Conservation (phyloP, 2,113 vertebrate genomes). For the Barbus barbus region DNA sequence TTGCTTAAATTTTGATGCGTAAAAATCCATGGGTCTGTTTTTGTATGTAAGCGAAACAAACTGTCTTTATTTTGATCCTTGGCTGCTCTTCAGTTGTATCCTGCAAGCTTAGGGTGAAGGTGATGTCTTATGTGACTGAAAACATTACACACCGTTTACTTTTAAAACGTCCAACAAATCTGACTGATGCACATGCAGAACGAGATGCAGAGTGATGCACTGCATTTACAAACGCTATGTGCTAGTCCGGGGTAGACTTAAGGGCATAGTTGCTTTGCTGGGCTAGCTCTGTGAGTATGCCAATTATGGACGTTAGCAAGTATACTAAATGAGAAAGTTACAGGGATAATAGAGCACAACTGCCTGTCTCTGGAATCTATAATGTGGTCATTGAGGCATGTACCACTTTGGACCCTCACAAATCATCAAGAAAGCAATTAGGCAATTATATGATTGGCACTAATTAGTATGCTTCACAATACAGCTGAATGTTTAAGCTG, state of each 20-base stretch:
- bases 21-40: slow-evolving; percentile 50
- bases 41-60: slow-evolving; percentile 11
- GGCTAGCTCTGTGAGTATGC: slow-evolving; percentile 26
- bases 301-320: slow-evolving; percentile 46
- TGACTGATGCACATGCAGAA: no score
- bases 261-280: slow-evolving; percentile 37
- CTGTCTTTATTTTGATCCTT: background rate
- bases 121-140: slow-evolving; percentile 23
- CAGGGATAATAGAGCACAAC: slow-evolving; percentile 22
- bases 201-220: no score
- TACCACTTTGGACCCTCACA: slow-evolving; percentile 29
- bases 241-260: slow-evolving; percentile 27
- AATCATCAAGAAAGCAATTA: slow-evolving; percentile 49
- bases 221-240: slow-evolving; percentile 32
- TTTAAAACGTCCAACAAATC: slow-evolving; percentile 7
- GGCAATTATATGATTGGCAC: slow-evolving; percentile 47
- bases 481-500: slow-evolving; percentile 22
- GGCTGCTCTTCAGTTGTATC: background rate
- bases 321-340: slow-evolving; percentile 36
- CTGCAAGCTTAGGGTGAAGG: slow-evolving; percentile 3
- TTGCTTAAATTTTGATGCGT: slow-evolving; percentile 65
- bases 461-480: slow-evolving; percentile 38
- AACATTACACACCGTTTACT: slow-evolving; percentile 5
- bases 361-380: background rate
- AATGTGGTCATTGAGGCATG: slow-evolving; percentile 25